A percentile compares a stretch with the other conserved stretches of the same genome.
Evolutionary conservation across 53 echinoderm and acorn worm species (phyloP).

Genomic region (Zoroaster sp.): DNA sequence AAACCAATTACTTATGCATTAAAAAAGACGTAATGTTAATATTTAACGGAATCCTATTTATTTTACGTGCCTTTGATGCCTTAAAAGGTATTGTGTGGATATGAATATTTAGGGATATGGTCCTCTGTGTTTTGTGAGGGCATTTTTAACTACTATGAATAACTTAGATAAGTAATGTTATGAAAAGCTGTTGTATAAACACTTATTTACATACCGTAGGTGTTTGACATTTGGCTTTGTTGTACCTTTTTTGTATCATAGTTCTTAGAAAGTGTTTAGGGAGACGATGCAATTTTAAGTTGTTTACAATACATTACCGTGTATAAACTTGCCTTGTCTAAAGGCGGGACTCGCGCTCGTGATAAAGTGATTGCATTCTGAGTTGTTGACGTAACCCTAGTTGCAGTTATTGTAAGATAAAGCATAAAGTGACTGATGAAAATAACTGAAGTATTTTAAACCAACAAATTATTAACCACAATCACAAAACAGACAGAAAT

Average conservation of each 20-base stretch:
- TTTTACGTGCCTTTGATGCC: constrained; percentile 56
- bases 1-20: background rate
- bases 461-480: too few species aligned
- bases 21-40: constrained; percentile 16
- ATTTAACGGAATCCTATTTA: constrained; percentile 35
- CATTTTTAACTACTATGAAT: background rate
- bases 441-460: too few species aligned
- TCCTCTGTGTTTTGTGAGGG: background rate
- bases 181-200: background rate
- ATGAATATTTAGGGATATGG: background rate
- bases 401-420: too few species aligned
- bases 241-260: background rate
- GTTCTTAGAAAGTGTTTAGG: background rate
- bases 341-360: background rate
- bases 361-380: background rate
- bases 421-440: too few species aligned
- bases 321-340: background rate
- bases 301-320: background rate
- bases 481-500: too few species aligned
- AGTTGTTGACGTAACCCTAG: too few species aligned
- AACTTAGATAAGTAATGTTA: background rate
- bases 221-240: background rate
- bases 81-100: constrained; percentile 40
- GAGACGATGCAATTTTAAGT: background rate
- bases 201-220: too few species aligned